These are phyloP conservation scores for Cricetomys ansorgei DNA, from an alignment of 2,113 vertebrate species.

Conservation along the genomic window DNA sequence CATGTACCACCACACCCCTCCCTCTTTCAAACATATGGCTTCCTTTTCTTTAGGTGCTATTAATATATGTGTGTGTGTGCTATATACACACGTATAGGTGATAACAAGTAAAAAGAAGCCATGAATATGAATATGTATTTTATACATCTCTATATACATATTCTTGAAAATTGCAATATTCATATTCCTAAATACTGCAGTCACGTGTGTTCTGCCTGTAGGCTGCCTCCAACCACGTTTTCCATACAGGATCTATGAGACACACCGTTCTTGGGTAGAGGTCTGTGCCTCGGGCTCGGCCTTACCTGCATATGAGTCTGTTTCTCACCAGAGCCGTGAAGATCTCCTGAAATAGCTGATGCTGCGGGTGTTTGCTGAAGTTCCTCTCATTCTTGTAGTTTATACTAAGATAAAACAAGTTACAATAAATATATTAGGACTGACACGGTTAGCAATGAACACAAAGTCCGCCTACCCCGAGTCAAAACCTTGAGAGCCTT, in stretches of 20 bases:
- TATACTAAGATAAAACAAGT: constrained; percentile 82
- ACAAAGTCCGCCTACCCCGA: neutral
- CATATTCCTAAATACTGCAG: neutral
- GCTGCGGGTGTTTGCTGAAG: constrained; percentile 90
- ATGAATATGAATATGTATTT: neutral
- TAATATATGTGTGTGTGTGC: neutral
- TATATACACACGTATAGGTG: neutral
- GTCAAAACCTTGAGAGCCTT: neutral
- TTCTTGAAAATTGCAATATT: neutral
- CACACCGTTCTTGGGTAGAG: neutral
- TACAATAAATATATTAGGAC: constrained; percentile 22
- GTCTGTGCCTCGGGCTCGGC: neutral
- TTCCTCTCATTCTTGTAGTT: constrained; percentile 92
- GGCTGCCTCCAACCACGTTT: neutral
- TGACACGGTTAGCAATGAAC: neutral
- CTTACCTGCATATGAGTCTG: constrained; percentile 92
- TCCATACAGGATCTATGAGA: neutral
- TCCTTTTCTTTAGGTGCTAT: neutral
- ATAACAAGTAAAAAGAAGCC: neutral
- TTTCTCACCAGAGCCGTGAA: constrained; percentile 91
- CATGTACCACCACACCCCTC: neutral
- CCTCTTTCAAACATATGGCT: neutral
- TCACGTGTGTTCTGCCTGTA: neutral
- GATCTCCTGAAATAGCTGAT: constrained; percentile 89
- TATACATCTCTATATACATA: neutral